Evolutionary conservation across 2,888 invertebrate genomes (phyloP), one percentile per base, ranked within the genome.

Genomic region (Sinodicranocentrus sp.): DNA sequence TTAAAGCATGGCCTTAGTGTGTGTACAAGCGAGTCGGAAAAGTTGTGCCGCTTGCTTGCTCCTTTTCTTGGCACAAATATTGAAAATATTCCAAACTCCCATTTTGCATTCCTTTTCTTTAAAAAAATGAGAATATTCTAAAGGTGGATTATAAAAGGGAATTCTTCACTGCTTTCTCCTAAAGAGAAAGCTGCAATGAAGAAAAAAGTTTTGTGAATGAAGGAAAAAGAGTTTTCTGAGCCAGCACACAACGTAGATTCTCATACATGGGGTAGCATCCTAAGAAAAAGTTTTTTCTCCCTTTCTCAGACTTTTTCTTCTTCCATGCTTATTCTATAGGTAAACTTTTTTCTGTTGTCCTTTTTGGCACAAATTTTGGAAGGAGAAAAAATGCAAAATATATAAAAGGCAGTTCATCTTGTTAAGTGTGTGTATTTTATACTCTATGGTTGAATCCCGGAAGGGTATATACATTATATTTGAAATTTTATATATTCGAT

Each of bases 31-130:
- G 6, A 15, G n/a, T 8, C 19, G 2, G 70, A 17, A 33, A 72
- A n/a, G 44, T 21, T n/a, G 33, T 59, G 15, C 23, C 26, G 25
- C 25, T 43, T 61, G 10, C n/a, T n/a, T 57, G 21, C 44, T 44
- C 21, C 33, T 48, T 63, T 76, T 77, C 57, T 77, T 77, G 67
- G 77, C 77, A 77, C 67, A 77, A 39, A 57, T 68, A 68, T 67
- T 68, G 26, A 43, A 77, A 68, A 52, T 67, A 77, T 67, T 77
- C 67, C 25, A 57, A 77, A 43, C 67, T 67, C 76, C 68, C 59
- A 77, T 68, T 77, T 65, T 77, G 59, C 77, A 76, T 59, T 33
- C 59, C 15, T 67, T 75, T 65, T 75, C 48, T 23, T 68, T 68
- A 21, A 68, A 57, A 76, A 57, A 68, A 68, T 2, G 48, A 25